Percentiles rank a stretch among this genome's conserved stretches.
These are phyloP conservation scores for Danionella cerebrum DNA, from an alignment of 2,113 vertebrate species.

Conservation along the genomic window DNA sequence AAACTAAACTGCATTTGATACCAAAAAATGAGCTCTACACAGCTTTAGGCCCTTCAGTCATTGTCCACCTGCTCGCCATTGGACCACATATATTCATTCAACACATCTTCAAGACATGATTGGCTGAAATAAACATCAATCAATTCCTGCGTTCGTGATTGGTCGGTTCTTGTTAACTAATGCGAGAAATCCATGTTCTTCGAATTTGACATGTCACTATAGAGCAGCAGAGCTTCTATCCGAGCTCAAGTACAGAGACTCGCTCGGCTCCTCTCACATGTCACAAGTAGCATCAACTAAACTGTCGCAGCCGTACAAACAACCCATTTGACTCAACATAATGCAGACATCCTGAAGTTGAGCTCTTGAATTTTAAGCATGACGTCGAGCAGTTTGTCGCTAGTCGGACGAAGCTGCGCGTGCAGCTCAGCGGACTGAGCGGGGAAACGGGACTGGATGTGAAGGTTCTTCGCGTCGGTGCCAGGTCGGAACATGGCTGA, in stretches of 20 bases:
- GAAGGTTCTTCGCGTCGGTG: conserved; percentile 50
- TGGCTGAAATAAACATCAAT: conserved; percentile 43
- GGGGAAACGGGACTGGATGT: conserved; percentile 47
- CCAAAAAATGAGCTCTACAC: neutral
- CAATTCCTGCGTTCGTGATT: conserved; percentile 27
- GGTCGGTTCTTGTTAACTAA: conserved; percentile 53
- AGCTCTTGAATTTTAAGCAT: conserved; percentile 35
- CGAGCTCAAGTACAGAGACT: conserved; percentile 27
- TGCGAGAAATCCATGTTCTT: conserved; percentile 63
- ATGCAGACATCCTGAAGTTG: conserved; percentile 20
- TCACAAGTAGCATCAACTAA: conserved; percentile 35
- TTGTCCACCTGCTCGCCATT: neutral
- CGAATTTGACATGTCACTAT: conserved; percentile 58
- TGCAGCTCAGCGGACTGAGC: conserved; percentile 48
- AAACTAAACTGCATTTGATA: neutral
- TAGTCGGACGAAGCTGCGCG: conserved; percentile 35
- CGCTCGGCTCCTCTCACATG: neutral
- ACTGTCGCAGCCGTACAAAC: neutral
- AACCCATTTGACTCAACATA: neutral
- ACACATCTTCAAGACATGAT: conserved; percentile 33
- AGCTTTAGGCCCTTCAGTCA: neutral
- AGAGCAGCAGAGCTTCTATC: conserved; percentile 50
- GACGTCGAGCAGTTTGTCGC: conserved; percentile 35
- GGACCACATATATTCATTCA: conserved; percentile 8
- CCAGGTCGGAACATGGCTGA: conserved; percentile 83